Conservation (phyloP, 2,113 vertebrate genomes). For the Helogale parvula region DNA sequence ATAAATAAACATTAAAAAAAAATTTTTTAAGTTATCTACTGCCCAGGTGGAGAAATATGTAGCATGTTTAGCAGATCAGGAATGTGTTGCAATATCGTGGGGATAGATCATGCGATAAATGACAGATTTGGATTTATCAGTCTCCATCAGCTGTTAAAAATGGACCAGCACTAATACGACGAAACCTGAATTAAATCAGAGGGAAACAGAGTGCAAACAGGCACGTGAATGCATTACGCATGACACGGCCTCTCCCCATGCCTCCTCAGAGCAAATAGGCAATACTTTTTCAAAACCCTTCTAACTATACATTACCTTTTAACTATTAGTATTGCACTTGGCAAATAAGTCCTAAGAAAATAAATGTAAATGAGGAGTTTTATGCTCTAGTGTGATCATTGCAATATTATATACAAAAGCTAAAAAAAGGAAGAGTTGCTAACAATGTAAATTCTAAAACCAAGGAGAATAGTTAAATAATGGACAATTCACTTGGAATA, state of each 20-base stretch:
- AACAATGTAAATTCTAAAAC: constrained; percentile 23
- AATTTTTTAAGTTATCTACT: not conserved
- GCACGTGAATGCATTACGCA: not conserved
- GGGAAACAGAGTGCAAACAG: not conserved
- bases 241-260: not conserved
- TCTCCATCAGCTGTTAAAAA: not conserved
- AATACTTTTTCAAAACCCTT: not conserved
- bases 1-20: too few relatives aligned
- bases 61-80: not conserved
- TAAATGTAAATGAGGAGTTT: not conserved
- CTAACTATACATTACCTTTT: not conserved
- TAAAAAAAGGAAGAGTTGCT: not conserved
- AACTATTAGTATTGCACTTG: not conserved
- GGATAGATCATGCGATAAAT: not conserved
- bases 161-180: not conserved
- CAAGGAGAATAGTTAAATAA: not conserved
- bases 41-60: not conserved
- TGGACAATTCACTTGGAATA: not conserved
- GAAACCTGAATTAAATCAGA: not conserved
- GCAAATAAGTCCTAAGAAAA: not conserved
- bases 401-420: not conserved
- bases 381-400: not conserved
- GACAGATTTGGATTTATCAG: not conserved
- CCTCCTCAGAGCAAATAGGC: not conserved
- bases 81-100: not conserved